phyloP scores from a whole-genome alignment of 2,797 vertebrate genomes.

The Babyrousa celebensis region DNA sequence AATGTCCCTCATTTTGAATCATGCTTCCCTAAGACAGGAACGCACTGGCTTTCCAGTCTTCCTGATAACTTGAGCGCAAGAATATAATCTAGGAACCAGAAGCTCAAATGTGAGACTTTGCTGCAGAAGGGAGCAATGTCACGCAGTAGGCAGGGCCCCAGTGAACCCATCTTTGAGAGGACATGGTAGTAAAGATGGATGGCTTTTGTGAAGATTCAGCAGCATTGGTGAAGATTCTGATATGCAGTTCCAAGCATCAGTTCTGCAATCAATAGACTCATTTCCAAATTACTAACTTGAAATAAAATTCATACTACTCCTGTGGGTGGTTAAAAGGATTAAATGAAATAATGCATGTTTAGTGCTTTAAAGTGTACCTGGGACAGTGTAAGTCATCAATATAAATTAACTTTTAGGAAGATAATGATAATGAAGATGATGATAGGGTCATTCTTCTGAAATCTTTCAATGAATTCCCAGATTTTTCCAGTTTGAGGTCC shows the following conservation, averaged over 20 bases:
- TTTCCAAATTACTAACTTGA: background rate
- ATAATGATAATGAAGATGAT: background rate
- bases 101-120: background rate
- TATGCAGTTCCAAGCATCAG: background rate
- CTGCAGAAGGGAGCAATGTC: background rate
- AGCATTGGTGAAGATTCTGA: background rate
- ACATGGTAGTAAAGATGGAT: accelerated
- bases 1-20: background rate
- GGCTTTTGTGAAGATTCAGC: too few relatives aligned
- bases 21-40: background rate
- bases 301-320: background rate
- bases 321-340: background rate
- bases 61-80: background rate
- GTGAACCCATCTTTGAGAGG: background rate
- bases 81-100: background rate
- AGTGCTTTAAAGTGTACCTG: background rate
- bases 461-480: background rate
- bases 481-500: background rate
- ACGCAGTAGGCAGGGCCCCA: background rate
- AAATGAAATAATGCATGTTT: background rate
- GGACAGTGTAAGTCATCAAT: background rate
- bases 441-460: background rate
- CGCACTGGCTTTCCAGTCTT: background rate
- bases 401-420: background rate
- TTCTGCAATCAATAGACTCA: background rate